These are phyloP conservation scores for Chymomyza caudatula DNA, from an alignment of 2,888 invertebrate species.

Conservation along the genomic window DNA sequence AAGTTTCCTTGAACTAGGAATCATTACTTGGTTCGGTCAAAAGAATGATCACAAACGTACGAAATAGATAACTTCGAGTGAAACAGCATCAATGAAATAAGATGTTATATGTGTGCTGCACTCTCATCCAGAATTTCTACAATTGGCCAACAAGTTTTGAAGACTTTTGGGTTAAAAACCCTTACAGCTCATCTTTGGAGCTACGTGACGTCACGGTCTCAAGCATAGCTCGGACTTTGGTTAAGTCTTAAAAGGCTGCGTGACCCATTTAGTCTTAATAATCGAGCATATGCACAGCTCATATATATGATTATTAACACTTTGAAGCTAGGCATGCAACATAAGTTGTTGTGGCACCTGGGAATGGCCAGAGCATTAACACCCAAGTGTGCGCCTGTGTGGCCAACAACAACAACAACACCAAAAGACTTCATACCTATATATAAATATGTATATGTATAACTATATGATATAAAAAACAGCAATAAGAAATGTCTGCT, in stretches of 20 bases:
- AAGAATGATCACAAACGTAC: no score
- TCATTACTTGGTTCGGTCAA: no score
- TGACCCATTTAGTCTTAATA: conserved; percentile 14
- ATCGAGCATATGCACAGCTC: conserved; percentile 65
- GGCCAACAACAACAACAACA: conserved; percentile 8
- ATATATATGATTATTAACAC: conserved; percentile 35
- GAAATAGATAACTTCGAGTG: no score
- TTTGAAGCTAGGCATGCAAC: neutral
- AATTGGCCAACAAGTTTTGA: no score
- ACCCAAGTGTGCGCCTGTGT: conserved; percentile 46
- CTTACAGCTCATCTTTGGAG: neutral
- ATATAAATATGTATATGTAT: no score
- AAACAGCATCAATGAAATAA: no score
- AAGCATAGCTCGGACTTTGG: neutral
- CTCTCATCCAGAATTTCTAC: no score
- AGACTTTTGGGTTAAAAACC: neutral
- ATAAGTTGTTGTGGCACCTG: neutral
- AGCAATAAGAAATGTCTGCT: conserved; percentile 20
- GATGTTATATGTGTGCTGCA: no score
- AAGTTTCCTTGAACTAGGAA: no score
- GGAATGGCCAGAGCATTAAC: conserved; percentile 33
- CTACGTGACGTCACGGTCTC: neutral
- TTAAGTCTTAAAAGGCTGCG: neutral
- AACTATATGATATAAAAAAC: conserved; percentile 16
- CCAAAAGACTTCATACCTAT: neutral